Evolutionary conservation across 2,113 vertebrate species (phyloP).

Genomic region (Melanotaenia duboulayi): DNA sequence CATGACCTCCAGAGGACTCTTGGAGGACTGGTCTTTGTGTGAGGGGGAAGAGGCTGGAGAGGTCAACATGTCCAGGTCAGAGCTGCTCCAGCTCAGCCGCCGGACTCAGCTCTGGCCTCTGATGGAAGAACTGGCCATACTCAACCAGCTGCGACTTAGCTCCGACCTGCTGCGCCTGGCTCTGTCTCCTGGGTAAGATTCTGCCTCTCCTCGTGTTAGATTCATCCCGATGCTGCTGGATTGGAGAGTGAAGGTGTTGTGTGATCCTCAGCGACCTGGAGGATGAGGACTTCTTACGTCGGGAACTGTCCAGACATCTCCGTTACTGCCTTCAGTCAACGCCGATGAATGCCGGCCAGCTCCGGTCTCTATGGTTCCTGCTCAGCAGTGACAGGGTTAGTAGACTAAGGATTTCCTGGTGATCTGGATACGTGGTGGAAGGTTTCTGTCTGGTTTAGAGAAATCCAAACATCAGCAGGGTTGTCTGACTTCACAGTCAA

Average conservation of each 20-base stretch:
- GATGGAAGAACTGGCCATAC: slow-evolving; percentile 87
- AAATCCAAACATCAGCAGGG: background rate
- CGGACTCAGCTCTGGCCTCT: slow-evolving; percentile 91
- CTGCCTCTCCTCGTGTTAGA: rapidly evolving
- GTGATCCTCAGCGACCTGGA: slow-evolving; percentile 78
- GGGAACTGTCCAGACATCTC: slow-evolving; percentile 85
- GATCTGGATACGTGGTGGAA: background rate
- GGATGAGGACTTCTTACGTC: slow-evolving; percentile 59
- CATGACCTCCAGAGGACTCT: slow-evolving; percentile 84
- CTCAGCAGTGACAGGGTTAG: slow-evolving; percentile 85
- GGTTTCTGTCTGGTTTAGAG: background rate
- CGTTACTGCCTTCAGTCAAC: slow-evolving; percentile 90
- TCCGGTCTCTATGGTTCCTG: slow-evolving; percentile 89
- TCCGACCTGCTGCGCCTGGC: slow-evolving; percentile 83
- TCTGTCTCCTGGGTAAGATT: slow-evolving; percentile 72
- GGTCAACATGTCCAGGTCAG: slow-evolving; percentile 61
- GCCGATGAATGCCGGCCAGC: slow-evolving; percentile 85
- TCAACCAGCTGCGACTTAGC: slow-evolving; percentile 91
- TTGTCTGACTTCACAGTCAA: too few species aligned
- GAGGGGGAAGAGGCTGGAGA: slow-evolving; percentile 57
- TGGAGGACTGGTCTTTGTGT: slow-evolving; percentile 34
- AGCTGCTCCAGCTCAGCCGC: slow-evolving; percentile 84
- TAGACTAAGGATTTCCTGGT: background rate
- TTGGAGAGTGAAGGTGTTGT: background rate
- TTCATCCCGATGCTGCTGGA: background rate